Percentiles rank a stretch among this genome's conserved stretches.
Conservation (phyloP, 2,797 vertebrate species). For the Mallotus villosus region DNA sequence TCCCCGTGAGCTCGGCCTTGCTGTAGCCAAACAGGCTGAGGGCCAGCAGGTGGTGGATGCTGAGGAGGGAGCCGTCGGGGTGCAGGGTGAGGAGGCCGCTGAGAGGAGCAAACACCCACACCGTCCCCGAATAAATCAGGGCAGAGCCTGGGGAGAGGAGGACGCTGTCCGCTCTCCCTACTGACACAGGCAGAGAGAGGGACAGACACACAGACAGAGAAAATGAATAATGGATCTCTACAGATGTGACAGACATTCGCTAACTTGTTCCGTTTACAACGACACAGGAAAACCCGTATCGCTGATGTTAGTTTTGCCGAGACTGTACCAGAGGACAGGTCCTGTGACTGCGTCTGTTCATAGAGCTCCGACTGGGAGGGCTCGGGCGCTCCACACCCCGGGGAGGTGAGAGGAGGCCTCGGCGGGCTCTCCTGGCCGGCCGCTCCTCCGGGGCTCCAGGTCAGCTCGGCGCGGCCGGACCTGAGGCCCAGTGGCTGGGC, state of each 20-base stretch:
- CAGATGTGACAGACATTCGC: no score
- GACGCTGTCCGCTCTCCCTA: conserved; percentile 15
- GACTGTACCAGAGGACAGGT: conserved; percentile 43
- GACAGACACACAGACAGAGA: neutral
- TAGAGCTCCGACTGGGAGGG: conserved; percentile 10
- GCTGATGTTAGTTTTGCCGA: neutral
- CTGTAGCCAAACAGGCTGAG: conserved; percentile 86
- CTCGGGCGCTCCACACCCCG: conserved; percentile 16
- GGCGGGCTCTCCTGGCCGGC: conserved; percentile 13
- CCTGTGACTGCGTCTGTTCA: conserved; percentile 2
- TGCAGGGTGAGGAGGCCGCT: conserved; percentile 84
- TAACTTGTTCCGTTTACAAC: no score
- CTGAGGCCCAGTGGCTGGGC: conserved; percentile 28
- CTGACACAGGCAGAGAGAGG: conserved; percentile 28
- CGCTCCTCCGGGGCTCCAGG: conserved; percentile 22
- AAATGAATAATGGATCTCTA: no score
- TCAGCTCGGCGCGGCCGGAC: conserved; percentile 17
- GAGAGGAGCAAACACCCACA: conserved; percentile 84
- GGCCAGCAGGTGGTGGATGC: conserved; percentile 81
- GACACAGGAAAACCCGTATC: no score
- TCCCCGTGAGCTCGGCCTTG: conserved; percentile 81
- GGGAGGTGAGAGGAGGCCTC: conserved; percentile 4
- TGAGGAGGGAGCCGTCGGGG: conserved; percentile 83
- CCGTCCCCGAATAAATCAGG: conserved; percentile 76
- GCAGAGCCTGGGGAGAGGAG: conserved; percentile 33